phyloP scores from a whole-genome alignment of 2,113 vertebrate genomes.

The Oreochromis aureus region DNA sequence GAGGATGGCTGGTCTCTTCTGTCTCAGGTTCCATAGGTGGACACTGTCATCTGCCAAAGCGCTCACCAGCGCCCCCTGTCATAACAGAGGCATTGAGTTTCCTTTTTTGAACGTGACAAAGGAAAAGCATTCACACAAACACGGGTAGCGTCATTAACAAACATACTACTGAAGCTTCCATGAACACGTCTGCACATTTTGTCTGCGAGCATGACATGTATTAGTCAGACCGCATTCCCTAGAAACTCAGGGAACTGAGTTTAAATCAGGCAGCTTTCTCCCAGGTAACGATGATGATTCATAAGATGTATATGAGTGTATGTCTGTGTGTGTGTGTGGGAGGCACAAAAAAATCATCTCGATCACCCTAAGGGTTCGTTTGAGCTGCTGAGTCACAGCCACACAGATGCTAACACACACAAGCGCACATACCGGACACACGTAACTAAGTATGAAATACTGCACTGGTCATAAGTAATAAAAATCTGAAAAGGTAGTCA shows the following conservation, averaged over 20 bases:
- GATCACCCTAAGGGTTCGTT: slow-evolving; percentile 30
- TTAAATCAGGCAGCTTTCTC: slow-evolving; percentile 41
- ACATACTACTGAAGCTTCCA: not conserved
- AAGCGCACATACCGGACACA: slow-evolving; percentile 4
- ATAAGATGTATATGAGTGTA: slow-evolving; percentile 34
- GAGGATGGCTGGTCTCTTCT: slow-evolving; percentile 96
- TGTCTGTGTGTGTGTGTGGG: slow-evolving; percentile 36
- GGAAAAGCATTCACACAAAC: not conserved
- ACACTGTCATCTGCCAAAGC: slow-evolving; percentile 97
- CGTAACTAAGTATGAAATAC: not conserved
- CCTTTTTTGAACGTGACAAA: not conserved
- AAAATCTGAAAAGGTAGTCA: not conserved
- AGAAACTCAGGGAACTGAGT: slow-evolving; percentile 16
- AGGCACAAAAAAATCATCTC: slow-evolving; percentile 47
- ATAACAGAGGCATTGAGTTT: not conserved
- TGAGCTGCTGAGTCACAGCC: slow-evolving; percentile 55
- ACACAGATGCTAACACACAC: slow-evolving; percentile 3
- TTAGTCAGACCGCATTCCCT: slow-evolving; percentile 24
- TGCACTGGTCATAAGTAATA: not conserved
- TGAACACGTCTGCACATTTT: not conserved
- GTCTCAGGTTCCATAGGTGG: slow-evolving; percentile 97
- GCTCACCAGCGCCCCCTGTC: slow-evolving; percentile 95
- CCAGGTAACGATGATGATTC: slow-evolving; percentile 56
- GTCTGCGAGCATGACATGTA: not conserved
- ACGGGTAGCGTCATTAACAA: not conserved